Conservation (phyloP, 2,797 vertebrate genomes). For the Danio jaintianensis region DNA sequence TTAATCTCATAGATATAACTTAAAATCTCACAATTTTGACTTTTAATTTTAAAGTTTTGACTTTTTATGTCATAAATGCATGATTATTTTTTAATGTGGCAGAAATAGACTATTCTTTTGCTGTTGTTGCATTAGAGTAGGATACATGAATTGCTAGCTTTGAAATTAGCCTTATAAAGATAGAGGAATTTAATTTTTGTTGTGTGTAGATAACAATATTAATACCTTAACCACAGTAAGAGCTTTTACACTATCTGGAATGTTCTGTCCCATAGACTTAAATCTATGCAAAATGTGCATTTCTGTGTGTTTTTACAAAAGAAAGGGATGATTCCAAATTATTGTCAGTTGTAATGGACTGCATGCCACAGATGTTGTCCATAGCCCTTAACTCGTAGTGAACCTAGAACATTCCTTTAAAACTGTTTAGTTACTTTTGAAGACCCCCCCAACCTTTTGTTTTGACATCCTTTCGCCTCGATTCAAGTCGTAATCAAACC, state of each 20-base stretch:
- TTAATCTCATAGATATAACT: neutral
- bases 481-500: conserved; percentile 11
- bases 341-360: conserved; percentile 9
- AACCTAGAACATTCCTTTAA: conserved; percentile 37
- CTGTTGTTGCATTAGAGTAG: too few species aligned
- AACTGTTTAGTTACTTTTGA: conserved; percentile 38
- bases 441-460: conserved; percentile 33
- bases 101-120: neutral
- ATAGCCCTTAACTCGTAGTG: conserved; percentile 21
- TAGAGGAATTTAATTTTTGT: neutral
- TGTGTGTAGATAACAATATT: neutral
- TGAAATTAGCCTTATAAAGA: neutral
- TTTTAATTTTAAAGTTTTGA: neutral
- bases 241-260: neutral
- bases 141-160: neutral
- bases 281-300: neutral
- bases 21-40: neutral
- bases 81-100: neutral
- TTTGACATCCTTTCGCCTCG: conserved; percentile 16
- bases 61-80: neutral
- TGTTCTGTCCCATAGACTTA: neutral
- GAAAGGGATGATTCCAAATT: neutral
- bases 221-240: neutral
- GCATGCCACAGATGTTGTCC: conserved; percentile 40
- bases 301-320: conserved; percentile 15